Base-by-base conservation (phyloP, 2,797 vertebrate species). In the Darevskia mixta region DNA sequence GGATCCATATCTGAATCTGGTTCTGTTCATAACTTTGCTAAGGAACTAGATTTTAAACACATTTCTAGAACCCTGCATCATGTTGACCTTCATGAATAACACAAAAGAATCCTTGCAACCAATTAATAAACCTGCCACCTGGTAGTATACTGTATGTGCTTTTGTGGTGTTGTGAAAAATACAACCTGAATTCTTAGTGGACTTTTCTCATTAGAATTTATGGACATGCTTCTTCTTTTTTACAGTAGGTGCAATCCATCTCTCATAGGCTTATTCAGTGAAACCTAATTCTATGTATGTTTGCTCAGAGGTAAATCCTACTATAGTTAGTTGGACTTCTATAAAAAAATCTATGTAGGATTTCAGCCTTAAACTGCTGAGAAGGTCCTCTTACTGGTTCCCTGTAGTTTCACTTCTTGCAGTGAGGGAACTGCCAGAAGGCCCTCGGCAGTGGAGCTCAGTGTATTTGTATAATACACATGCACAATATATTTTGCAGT, bases 31-130 rank as follows among this genome's bases (percentile, higher is more conserved):
- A 72, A 72, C n/a, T 61, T 61, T 61, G 18, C 18, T 61, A 20
- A 61, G 15, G 20, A 61, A 61, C 58, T 61, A 61, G 58, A 27
- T n/a, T 55, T 78, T 55, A 49, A 49, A n/a, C 76, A n/a, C 27
- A 18, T 79, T 32, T 20, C 7, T 64, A 61, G 69, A 85, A 7
- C 6, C 67, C 1, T 61, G 35, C 3, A 71, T 29, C 78, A 13
- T 11, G 85, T 84, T 87, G 87, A 89, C 23, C 1, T 75, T 94
- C 49, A 72, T 75, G 75, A 91, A 71, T 75, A 88, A 89, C 5
- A 73, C 79, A 90, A 3, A 4, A 29, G 84, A 90, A 86, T 78
- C 66, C 0, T 77, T 61, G 38, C 45, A 83, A 10, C 25, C 49
- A 83, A n/a, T 58, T 83, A 83, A 83, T 73, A 73, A 72, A 18